Base-by-base conservation (phyloP, 2,888 invertebrate species). In the Hoplodrina ambigua region DNA sequence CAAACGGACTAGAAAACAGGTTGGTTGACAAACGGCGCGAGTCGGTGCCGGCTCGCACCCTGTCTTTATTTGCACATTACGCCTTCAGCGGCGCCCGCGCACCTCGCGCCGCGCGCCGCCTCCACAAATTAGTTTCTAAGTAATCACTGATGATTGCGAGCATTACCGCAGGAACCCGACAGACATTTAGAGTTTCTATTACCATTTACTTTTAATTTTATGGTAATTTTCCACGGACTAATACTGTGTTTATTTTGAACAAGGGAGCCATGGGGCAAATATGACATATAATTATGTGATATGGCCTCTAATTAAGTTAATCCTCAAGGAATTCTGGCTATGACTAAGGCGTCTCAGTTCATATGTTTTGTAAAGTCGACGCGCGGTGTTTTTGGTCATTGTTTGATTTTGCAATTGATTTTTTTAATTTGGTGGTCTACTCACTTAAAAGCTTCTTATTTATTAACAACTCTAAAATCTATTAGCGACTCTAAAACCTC, bases 1-100 rank as follows among this genome's bases (percentile, higher is more conserved):
- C 84, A 83, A 72, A 81, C 75, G 52, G 70, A 49, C 69, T 75
- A 67, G 73, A 69, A 56, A 75, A 75, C 81, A 71, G 80, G 78
- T 81, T 75, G 75, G 77, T 80, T 86, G 85, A 83, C 85, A 83
- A 84, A 78, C 70, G 60, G 73, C 71, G 75, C 37, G 68, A 70
- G 67, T 65, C 53, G 56, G 44, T 41, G 75, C 75, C 85, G 87
- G 54, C 75, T 55, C 71, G 71, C 75, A 80, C 86, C 90, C 91
- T 86, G 88, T 93, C 82, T 89, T 94, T 94, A 94, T 93, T 91
- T 92, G 91, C 90, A 88, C 92, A 93, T 94, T 92, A 91, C 72
- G 72, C 73, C 83, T 83, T 76, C 69, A 82, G 68, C 80, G 84
- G 85, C 88, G 87, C 85, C 87, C 80, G 82, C 73, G 82, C 80